Conservation (phyloP, 1,140 invertebrate species). For the Rhynchophorus ferrugineus region DNA sequence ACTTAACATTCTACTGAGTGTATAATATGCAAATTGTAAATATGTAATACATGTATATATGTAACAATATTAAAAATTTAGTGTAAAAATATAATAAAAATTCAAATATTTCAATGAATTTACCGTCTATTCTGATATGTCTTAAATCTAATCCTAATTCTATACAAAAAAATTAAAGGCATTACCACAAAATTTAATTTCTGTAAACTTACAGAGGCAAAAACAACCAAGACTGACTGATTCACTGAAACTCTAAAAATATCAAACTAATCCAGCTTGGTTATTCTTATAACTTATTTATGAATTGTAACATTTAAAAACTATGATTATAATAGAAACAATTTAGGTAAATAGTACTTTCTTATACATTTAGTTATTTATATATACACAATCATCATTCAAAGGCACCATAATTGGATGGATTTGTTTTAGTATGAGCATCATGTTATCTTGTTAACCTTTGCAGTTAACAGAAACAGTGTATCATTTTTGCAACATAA, state of each 20-base stretch:
- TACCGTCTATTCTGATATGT: neutral
- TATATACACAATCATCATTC: constrained; percentile 23
- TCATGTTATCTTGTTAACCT: constrained; percentile 23
- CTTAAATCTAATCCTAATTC: neutral
- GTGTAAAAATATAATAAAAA: too few species aligned
- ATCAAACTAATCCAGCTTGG: too few species aligned
- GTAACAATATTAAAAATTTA: too few species aligned
- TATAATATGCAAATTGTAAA: too few species aligned
- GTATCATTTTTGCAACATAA: constrained; percentile 16
- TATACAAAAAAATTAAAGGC: neutral
- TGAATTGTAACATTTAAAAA: neutral
- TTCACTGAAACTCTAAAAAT: too few species aligned
- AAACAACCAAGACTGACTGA: too few species aligned
- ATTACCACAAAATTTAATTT: neutral
- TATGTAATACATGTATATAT: too few species aligned
- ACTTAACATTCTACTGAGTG: too few species aligned
- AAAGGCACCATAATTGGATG: constrained; percentile 33
- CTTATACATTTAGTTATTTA: constrained; percentile 17
- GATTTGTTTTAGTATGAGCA: constrained; percentile 31
- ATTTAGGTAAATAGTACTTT: constrained; percentile 13
- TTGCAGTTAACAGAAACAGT: constrained; percentile 19
- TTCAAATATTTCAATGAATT: neutral
- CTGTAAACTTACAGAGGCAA: too few species aligned
- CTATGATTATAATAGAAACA: constrained; percentile 8
- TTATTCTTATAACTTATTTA: constrained; percentile 7